Base-by-base conservation (phyloP, 2,888 invertebrate genomes). In the Sesamia inferens region DNA sequence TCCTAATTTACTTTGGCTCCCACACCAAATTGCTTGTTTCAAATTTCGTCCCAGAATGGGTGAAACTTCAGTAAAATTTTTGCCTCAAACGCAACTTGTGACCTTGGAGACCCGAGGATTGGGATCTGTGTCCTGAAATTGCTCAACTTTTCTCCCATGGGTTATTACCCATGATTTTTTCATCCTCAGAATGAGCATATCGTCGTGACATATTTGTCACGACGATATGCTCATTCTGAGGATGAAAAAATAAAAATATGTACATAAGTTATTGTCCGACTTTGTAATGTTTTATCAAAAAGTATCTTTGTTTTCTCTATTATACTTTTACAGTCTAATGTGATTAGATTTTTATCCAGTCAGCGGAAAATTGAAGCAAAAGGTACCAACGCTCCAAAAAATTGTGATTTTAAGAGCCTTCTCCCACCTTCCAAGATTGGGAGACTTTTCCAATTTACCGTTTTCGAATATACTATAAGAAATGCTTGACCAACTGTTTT, bases 61-160 rank as follows among this genome's bases (percentile, higher is more conserved):
- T 70, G 44, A 67, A 76, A 74, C 47, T 70, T 63, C 11, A 31
- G 31, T 61, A 44, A 22, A 16, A 22, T 69, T 82, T 83, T 76
- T 72, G 65, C 71, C 71, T 62, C 5, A 59, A 63, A 64, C 48
- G 55, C 24, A 67, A 80, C 58, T 79, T 65, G 39, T 44, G 71
- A 70, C 76, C 83, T 80, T 74, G 31, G n/a, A 64, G 13, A 24
- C n/a, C 61, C 58, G 16, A 67, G 24, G 24, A 61, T 71, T 55
- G 47, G 75, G 61, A 68, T 81, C 71, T 69, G 16, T 74, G 71
- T 11, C 64, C 73, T 70, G 8, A 76, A 76, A 76, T 78, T 68
- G 71, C 63, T 66, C 22, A 70, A 84, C 74, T 74, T 74, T 70
- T 68, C 48, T 77, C 84, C 82, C 84, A 65, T 80, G 84, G 74